These are phyloP conservation scores for Celastrina argiolus DNA, from an alignment of 2,888 invertebrate genomes.

Conservation along the genomic window DNA sequence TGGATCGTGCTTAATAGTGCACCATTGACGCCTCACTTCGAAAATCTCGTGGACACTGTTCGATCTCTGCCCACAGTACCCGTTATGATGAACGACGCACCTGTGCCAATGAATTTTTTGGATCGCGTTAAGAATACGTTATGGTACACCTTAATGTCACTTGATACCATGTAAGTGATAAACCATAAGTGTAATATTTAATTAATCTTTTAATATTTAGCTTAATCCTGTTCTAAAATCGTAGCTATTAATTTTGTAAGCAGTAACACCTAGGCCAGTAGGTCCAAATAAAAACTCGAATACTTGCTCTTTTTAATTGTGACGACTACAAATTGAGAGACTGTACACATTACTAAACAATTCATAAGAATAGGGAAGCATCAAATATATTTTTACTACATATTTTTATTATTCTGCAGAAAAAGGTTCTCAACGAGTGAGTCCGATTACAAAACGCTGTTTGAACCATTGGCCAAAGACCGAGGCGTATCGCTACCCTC, in stretches of 20 bases:
- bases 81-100: conserved; percentile 38
- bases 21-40: conserved; percentile 37
- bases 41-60: conserved; percentile 45
- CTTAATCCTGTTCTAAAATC: too few species aligned
- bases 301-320: too few species aligned
- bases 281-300: too few species aligned
- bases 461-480: neutral
- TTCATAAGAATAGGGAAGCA: too few species aligned
- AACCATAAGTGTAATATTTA: neutral
- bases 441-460: neutral
- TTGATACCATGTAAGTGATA: neutral
- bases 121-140: conserved; percentile 40
- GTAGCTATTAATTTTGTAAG: too few species aligned
- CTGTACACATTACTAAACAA: too few species aligned
- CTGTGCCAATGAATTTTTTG: conserved; percentile 46
- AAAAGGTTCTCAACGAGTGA: neutral
- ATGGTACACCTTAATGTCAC: neutral
- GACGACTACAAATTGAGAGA: too few species aligned
- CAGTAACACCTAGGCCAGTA: too few species aligned
- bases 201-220: too few species aligned
- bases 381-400: too few species aligned
- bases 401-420: neutral
- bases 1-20: conserved; percentile 48
- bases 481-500: neutral
- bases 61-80: conserved; percentile 42